Base-by-base conservation (phyloP, 2,113 vertebrate species). In the Dasyprocta punctata region DNA sequence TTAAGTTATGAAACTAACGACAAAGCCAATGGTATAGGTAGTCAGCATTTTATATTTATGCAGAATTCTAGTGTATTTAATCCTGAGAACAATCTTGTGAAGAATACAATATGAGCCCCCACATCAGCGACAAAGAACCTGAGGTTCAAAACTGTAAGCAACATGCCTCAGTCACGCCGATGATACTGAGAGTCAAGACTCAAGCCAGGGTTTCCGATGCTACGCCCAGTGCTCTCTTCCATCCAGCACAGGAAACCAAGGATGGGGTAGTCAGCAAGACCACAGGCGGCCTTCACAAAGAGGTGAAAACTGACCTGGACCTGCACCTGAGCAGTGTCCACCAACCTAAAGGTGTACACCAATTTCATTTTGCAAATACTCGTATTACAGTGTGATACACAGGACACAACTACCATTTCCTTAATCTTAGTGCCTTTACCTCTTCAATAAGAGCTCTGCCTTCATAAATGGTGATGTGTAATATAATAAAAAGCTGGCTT, bases 331-430 rank as follows among this genome's bases (percentile, higher is more conserved):
- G 38, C 71, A 86, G 7, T 24, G 81, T 86, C 82, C 67, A 84
- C n/a, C n/a, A n/a, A n/a, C 56, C 19, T 56, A 86, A 94, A 80
- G 36, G 67, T 81, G 73, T 47, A 44, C 17, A 81, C 77, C 61
- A 77, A 94, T 94, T 92, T 89, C 5, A 81, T 89, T 87, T 58
- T 85, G 73, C 58, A 96, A 89, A 91, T 71, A 91, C 81, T 30
- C 86, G 10, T 89, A 80, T 61, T 65, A 94, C 65, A 49, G 22
- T 44, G 58, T 67, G 86, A 96, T 3, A 44, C 80, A 61, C 8
- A 54, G 28, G 77, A 41, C 26, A 81, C 89, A 93, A 56, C 56
- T 92, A 41, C 73, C 91, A 92, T 80, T 90, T 90, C 85, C 61
- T 95, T 91, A 49, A 33, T 78, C 58, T 83, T 61, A 44, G 77